Evolutionary conservation across 2,888 invertebrate genomes (phyloP).

Genomic region (Nematopogon swammerdamellus): DNA sequence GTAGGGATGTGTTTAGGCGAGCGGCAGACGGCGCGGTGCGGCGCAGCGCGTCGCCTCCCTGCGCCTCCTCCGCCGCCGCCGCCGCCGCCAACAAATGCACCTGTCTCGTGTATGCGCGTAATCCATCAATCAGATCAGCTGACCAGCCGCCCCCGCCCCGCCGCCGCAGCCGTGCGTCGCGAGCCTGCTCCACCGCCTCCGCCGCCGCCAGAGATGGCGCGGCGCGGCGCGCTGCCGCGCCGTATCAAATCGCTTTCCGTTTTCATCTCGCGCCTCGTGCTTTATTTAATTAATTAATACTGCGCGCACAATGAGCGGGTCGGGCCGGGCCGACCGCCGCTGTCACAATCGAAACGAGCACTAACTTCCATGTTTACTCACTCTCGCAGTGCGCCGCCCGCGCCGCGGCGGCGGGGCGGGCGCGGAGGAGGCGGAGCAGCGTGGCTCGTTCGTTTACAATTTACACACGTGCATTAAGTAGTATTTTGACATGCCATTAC

Average conservation of each 20-base stretch:
- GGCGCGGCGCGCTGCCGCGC: too few relatives aligned
- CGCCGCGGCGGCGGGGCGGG: background rate
- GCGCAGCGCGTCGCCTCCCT: too few relatives aligned
- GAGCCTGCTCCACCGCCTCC: too few relatives aligned
- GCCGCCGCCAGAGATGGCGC: too few relatives aligned
- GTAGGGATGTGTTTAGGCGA: too few relatives aligned
- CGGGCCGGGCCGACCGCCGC: too few relatives aligned
- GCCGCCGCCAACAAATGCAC: background rate
- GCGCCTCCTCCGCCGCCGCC: too few relatives aligned
- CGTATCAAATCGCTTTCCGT: background rate
- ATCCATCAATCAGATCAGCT: background rate
- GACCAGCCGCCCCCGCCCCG: background rate
- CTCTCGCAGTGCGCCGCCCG: background rate
- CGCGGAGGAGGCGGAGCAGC: too few relatives aligned
- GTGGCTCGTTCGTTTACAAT: background rate
- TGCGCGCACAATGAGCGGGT: background rate
- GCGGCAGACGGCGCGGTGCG: too few relatives aligned
- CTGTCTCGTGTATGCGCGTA: background rate
- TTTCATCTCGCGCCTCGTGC: background rate
- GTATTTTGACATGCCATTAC: constrained; percentile 11
- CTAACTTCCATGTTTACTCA: background rate
- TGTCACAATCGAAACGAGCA: background rate
- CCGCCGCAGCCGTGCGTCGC: too few relatives aligned
- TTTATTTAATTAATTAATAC: background rate
- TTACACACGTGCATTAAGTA: constrained; percentile 2